phyloP scores from a whole-genome alignment of 2,888 invertebrate genomes.

The Trachelus stipa region DNA sequence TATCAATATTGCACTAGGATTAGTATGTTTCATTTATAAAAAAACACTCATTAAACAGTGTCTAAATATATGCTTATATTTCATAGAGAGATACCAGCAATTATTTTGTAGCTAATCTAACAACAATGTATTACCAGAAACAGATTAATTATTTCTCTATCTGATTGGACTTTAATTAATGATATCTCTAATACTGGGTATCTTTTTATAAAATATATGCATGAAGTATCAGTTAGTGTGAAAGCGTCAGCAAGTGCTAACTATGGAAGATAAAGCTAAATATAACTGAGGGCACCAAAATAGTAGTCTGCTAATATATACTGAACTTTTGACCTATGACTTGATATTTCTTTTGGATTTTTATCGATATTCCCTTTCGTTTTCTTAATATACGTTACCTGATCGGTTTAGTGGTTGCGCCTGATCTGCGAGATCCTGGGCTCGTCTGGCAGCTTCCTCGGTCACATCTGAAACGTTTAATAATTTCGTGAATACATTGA shows the following conservation, averaged over 20 bases:
- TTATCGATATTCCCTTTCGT: constrained; percentile 8
- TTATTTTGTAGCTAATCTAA: background rate
- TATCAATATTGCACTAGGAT: constrained; percentile 60
- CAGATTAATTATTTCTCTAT: no score
- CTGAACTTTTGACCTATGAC: constrained; percentile 53
- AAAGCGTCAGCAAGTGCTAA: constrained; percentile 67
- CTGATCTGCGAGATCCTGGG: constrained; percentile 56
- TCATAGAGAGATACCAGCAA: constrained; percentile 10
- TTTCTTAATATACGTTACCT: constrained; percentile 51
- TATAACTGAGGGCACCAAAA: constrained; percentile 67
- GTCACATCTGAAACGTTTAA: constrained; percentile 60
- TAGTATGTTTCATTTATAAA: constrained; percentile 46
- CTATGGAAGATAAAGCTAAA: constrained; percentile 68
- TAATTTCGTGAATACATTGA: constrained; percentile 25
- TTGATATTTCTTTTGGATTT: constrained; percentile 7
- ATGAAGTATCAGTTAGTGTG: constrained; percentile 61
- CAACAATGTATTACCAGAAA: background rate
- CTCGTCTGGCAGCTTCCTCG: constrained; percentile 62
- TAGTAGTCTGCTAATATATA: constrained; percentile 52
- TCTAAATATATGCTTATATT: constrained; percentile 54
- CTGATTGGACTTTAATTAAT: background rate
- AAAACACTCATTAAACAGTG: constrained; percentile 45
- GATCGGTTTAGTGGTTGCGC: constrained; percentile 46
- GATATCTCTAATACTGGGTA: background rate
- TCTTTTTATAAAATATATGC: constrained; percentile 61